phyloP scores from a whole-genome alignment of 2,113 vertebrate genomes.

The Corythornis cristatus region DNA sequence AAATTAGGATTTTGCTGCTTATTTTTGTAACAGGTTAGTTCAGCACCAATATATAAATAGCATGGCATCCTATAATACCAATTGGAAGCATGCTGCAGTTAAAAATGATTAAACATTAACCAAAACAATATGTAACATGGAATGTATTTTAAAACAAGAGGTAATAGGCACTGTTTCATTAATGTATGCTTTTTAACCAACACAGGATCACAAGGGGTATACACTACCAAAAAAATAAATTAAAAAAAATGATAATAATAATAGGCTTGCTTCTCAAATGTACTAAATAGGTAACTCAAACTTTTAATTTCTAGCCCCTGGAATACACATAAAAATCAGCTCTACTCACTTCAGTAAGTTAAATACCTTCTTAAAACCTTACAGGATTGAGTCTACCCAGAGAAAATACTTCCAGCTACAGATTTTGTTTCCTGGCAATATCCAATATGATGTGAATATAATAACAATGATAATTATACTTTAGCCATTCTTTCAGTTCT shows the following conservation, averaged over 20 bases:
- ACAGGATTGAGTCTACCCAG: background rate
- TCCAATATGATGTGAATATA: background rate
- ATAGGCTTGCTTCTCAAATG: background rate
- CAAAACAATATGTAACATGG: background rate
- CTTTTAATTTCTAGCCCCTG: background rate
- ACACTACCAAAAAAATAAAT: background rate
- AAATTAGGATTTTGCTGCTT: conserved; percentile 50
- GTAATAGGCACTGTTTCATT: background rate
- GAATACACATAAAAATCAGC: background rate
- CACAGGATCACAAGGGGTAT: background rate
- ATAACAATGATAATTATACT: background rate
- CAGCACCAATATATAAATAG: conserved; percentile 31
- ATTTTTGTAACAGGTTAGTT: conserved; percentile 22
- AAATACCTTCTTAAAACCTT: background rate
- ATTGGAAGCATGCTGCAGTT: background rate
- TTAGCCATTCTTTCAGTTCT: conserved; percentile 20
- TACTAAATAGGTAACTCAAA: background rate
- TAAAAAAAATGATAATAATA: background rate
- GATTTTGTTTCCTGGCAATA: background rate
- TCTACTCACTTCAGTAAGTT: background rate
- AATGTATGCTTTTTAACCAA: background rate
- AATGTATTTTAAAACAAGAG: conserved; percentile 23
- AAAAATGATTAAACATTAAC: background rate
- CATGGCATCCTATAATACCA: background rate
- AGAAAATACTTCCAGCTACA: background rate